These are phyloP conservation scores for Azemiops feae DNA, from an alignment of 2,113 vertebrate species.

Conservation along the genomic window DNA sequence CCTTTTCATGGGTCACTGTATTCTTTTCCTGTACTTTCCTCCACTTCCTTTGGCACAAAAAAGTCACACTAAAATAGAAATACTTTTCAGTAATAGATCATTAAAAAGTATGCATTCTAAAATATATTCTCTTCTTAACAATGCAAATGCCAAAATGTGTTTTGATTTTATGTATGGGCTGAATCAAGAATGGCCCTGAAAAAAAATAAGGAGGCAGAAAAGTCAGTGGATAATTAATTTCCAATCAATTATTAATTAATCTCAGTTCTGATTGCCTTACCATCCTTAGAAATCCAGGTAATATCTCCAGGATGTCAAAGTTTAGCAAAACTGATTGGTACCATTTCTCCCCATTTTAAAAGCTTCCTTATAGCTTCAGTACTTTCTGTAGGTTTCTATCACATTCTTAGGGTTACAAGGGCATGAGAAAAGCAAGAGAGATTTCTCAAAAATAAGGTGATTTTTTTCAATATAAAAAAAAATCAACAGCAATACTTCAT, in stretches of 20 bases:
- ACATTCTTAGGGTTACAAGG: not conserved
- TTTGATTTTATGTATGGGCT: not conserved
- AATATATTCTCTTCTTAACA: not conserved
- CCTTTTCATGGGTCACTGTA: not conserved
- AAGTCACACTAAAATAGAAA: not conserved
- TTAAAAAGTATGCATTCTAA: not conserved
- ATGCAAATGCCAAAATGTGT: not conserved
- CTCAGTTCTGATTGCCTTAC: not conserved
- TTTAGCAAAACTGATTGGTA: not conserved
- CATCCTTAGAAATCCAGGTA: not conserved
- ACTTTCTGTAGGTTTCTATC: not conserved
- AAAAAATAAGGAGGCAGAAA: not conserved
- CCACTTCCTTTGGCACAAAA: not conserved
- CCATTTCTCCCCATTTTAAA: not conserved
- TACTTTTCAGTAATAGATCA: not conserved
- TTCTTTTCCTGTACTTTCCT: not conserved
- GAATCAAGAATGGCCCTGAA: not conserved
- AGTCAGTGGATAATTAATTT: not conserved
- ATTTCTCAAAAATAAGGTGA: not conserved
- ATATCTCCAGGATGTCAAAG: not conserved
- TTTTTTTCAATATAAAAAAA: not conserved
- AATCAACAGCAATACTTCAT: not conserved
- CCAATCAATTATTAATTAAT: not conserved
- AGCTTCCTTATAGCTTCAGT: not conserved
- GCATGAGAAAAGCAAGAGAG: not conserved